phyloP scores from a whole-genome alignment of 2,113 vertebrate species.

The Plestiodon gilberti region DNA sequence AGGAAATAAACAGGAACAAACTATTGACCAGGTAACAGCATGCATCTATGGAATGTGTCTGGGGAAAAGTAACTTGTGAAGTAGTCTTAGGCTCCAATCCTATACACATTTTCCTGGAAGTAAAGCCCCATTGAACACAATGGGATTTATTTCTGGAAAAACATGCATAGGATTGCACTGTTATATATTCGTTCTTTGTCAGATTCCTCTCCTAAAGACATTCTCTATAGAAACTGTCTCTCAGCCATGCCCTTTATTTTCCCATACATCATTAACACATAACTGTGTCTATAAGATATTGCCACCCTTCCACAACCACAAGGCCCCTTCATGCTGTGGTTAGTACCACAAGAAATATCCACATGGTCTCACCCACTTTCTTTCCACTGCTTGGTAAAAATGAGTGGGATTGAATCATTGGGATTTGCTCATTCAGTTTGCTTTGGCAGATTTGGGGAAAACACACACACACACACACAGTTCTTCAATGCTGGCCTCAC shows the following conservation, averaged over 20 bases:
- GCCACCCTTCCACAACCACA: neutral
- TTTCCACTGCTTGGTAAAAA: neutral
- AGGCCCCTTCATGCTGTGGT: neutral
- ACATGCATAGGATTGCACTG: too few relatives aligned
- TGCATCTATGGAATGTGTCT: neutral
- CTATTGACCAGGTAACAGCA: too few relatives aligned
- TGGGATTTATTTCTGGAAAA: too few relatives aligned
- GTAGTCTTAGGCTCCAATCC: too few relatives aligned
- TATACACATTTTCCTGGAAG: too few relatives aligned
- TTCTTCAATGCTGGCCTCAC: neutral
- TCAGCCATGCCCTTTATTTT: too few relatives aligned
- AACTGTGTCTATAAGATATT: neutral
- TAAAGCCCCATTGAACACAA: too few relatives aligned
- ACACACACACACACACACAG: too few relatives aligned
- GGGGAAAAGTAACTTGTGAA: neutral
- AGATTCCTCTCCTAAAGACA: neutral
- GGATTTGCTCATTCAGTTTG: neutral
- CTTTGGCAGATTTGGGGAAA: neutral
- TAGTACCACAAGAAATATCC: neutral
- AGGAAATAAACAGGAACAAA: too few relatives aligned
- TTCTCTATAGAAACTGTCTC: too few relatives aligned
- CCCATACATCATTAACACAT: too few relatives aligned
- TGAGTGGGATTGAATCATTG: neutral
- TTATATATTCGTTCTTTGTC: neutral
- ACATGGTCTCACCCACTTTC: neutral